Evolutionary conservation across 2,797 vertebrate species (phyloP).

Genomic region (Eulemur rubriventer): DNA sequence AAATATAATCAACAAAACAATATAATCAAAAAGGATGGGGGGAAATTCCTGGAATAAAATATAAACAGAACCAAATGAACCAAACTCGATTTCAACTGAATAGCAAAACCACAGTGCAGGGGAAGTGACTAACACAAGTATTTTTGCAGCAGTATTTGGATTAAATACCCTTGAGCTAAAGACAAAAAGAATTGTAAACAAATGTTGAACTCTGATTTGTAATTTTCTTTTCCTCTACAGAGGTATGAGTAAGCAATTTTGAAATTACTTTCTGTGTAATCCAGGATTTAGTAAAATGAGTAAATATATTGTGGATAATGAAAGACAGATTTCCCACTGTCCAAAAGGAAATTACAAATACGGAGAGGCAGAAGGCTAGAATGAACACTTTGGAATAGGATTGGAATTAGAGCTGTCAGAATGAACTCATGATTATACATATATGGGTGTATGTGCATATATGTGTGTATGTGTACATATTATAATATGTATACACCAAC

Average conservation of each 20-base stretch:
- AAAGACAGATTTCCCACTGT: constrained; percentile 50
- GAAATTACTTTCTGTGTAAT: constrained; percentile 65
- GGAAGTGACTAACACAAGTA: not conserved
- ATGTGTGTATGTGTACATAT: not conserved
- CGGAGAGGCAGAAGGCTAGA: not conserved
- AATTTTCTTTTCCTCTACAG: not conserved
- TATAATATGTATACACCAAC: not conserved
- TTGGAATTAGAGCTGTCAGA: not conserved
- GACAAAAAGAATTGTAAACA: constrained; percentile 60
- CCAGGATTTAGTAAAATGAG: constrained; percentile 64
- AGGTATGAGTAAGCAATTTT: constrained; percentile 56
- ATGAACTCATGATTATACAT: not conserved
- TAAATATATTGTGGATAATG: constrained; percentile 44
- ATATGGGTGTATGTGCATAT: not conserved
- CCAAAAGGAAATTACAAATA: constrained; percentile 45
- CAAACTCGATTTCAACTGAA: constrained; percentile 41
- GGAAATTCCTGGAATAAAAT: constrained; percentile 39
- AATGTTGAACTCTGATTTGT: constrained; percentile 39
- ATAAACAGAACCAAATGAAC: constrained; percentile 44
- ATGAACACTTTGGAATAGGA: not conserved
- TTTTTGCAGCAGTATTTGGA: constrained; percentile 13
- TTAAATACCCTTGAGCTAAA: constrained; percentile 36
- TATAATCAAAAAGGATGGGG: not conserved
- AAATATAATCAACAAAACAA: constrained; percentile 31
- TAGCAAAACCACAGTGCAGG: not conserved